These are phyloP conservation scores for Stenodema calcarata DNA, from an alignment of 2,888 invertebrate species.

Conservation along the genomic window DNA sequence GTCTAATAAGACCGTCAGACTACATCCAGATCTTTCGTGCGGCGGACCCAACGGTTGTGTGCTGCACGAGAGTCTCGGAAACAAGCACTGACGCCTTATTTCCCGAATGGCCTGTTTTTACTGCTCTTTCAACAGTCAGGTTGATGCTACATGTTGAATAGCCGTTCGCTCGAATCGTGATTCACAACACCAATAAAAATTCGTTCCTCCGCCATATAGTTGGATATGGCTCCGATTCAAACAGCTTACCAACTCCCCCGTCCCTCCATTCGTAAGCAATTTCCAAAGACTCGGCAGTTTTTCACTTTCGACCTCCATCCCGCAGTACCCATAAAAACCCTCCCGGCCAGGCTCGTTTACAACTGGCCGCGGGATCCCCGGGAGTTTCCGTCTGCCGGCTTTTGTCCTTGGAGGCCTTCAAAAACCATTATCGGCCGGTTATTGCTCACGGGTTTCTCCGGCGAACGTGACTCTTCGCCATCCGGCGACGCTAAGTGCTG, in stretches of 20 bases:
- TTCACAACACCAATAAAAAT: not conserved
- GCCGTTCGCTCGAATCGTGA: not conserved
- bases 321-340: not conserved
- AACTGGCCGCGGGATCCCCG: not conserved
- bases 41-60: too few relatives aligned
- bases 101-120: too few relatives aligned
- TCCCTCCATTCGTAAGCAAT: not conserved
- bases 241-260: not conserved
- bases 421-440: not conserved
- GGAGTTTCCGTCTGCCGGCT: not conserved
- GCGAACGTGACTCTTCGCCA: not conserved
- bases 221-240: not conserved
- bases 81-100: too few relatives aligned
- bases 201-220: not conserved
- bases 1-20: too few relatives aligned
- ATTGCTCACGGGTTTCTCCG: not conserved
- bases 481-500: not conserved
- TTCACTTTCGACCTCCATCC: not conserved
- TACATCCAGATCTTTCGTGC: too few relatives aligned
- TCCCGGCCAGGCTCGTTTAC: not conserved
- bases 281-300: not conserved
- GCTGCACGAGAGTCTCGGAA: too few relatives aligned
- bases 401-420: not conserved
- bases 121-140: too few relatives aligned
- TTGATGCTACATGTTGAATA: too few relatives aligned